Base-by-base conservation (phyloP, 2,797 vertebrate genomes). In the Tarsius wallacei region DNA sequence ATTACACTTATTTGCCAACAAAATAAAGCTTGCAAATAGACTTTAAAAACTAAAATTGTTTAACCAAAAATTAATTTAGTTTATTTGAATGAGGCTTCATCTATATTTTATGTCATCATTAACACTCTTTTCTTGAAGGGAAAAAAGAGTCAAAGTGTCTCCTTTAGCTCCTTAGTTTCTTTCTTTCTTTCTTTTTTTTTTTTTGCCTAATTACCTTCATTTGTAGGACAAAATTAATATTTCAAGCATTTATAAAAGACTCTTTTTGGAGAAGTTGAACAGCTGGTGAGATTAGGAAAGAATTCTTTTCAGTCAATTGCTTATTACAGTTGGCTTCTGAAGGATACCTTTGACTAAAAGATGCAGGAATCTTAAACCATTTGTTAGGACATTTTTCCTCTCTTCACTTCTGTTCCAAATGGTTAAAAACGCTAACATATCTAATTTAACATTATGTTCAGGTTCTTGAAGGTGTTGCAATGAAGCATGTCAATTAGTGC, bases 1-100 rank as follows among this genome's bases (percentile, higher is more conserved):
- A 97, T 97, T 95, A 97, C 3, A 78, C 88, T 91, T 97, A 96
- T 97, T 97, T 94, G 77, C 85, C 90, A 96, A 95, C 93, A 96
- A 87, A 80, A 94, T 96, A 90, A 96, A 95, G 87, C 94, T 91
- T 81, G 33, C 73, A 95, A 94, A 97, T 91, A 95, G 87, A 94
- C 36, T 92, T 85, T 90, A 82, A 94, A 87, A 97, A 92, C 11
- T 96, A 66, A 95, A 96, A 61, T 96, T 94, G 77, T 90, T 78
- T 92, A 96, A 87, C 82, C 53, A 31, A 92, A 94, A 97, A 92
- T 96, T 96, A 97, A 93, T 96, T 93, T 94, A 93, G 85, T 78
- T 91, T 83, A 83, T 97, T 96, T 97, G 93, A 96, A 92, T 92
- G 64, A 74, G 68, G 59, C 66, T 97, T 94, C 51, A 15, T 90